Evolutionary conservation across 2,797 vertebrate genomes (phyloP).

Genomic region (Mionectes olivaceus): DNA sequence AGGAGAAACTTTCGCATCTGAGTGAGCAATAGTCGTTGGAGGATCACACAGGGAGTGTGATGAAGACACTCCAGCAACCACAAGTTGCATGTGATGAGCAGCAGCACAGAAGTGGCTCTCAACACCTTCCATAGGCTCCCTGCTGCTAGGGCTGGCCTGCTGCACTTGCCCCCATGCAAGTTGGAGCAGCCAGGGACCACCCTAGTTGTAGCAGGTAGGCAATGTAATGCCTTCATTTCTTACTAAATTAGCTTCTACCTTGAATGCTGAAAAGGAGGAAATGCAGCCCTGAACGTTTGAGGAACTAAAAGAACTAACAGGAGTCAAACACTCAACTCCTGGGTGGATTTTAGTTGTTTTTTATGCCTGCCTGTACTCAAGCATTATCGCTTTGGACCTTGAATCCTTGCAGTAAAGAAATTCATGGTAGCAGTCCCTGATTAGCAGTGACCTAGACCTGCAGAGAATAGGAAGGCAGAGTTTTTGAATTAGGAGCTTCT

Average conservation of each 20-base stretch:
- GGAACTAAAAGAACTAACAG: neutral
- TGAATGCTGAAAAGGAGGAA: neutral
- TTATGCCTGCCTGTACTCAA: neutral
- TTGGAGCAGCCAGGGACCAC: neutral
- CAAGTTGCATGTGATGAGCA: neutral
- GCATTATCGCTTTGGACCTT: accelerated
- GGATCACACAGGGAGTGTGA: neutral
- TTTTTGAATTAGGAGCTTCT: neutral
- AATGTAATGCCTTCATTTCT: neutral
- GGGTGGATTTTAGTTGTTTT: neutral
- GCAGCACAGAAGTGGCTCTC: neutral
- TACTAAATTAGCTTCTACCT: neutral
- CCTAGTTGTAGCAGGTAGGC: neutral
- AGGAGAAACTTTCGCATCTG: neutral
- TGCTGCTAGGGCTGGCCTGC: accelerated
- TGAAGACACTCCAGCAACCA: neutral
- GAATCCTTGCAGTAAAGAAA: neutral
- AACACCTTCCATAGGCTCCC: neutral
- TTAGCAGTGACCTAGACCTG: neutral
- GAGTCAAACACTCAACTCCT: neutral
- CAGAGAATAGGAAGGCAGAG: neutral
- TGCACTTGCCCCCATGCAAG: accelerated
- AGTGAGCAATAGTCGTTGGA: neutral
- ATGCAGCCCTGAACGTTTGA: neutral
- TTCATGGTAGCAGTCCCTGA: neutral